Conservation (phyloP, 1,140 invertebrate genomes). For the Bombus confusus region DNA sequence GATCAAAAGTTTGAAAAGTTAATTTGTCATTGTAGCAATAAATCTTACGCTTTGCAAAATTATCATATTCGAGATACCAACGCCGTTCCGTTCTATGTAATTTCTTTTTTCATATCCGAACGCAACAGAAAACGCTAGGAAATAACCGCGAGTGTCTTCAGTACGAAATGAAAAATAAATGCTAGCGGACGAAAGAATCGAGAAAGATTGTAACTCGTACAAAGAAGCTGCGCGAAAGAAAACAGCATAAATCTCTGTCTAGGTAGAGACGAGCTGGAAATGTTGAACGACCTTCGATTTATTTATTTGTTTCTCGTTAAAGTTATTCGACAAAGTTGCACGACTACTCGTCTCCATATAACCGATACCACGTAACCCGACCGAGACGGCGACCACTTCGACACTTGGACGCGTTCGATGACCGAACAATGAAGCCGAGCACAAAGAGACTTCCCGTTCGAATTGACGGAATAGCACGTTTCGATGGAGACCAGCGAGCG, state of each 20-base stretch:
- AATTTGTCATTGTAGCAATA: background rate
- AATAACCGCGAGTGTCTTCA: too few relatives aligned
- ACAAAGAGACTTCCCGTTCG: conserved; percentile 60
- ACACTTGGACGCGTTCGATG: conserved; percentile 47
- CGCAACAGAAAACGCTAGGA: too few relatives aligned
- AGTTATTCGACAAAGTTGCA: conserved; percentile 51
- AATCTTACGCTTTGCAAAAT: background rate
- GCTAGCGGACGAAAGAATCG: background rate
- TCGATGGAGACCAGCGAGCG: conserved; percentile 52
- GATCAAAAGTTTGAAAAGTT: background rate
- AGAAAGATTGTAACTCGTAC: background rate
- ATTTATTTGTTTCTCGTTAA: conserved; percentile 67
- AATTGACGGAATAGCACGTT: conserved; percentile 41
- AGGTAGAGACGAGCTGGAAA: background rate
- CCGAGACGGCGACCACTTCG: conserved; percentile 25
- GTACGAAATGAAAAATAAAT: background rate
- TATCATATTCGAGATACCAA: background rate
- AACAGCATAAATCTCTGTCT: background rate
- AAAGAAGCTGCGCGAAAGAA: background rate
- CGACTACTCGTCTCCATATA: conserved; percentile 20
- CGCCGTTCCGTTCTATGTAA: conserved; percentile 37
- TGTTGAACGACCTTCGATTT: conserved; percentile 39
- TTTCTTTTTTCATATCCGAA: too few relatives aligned
- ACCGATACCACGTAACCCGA: conserved; percentile 16
- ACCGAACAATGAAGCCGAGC: conserved; percentile 51